Conservation (phyloP, 2,888 invertebrate genomes). For the Galerucella calmariensis region DNA sequence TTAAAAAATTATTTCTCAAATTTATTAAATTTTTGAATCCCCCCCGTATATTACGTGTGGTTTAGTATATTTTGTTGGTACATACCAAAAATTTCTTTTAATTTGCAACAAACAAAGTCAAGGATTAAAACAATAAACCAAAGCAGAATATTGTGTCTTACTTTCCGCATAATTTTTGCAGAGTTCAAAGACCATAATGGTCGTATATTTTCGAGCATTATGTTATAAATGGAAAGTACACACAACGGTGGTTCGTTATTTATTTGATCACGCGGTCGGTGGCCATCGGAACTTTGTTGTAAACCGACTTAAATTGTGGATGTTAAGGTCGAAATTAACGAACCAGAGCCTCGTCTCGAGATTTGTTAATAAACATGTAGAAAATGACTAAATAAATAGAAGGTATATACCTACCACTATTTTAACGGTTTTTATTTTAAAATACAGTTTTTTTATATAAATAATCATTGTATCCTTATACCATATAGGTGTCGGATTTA, state of each 20-base stretch:
- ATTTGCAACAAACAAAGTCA: neutral
- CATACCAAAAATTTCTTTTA: neutral
- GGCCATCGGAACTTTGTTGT: conserved; percentile 36
- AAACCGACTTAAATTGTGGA: conserved; percentile 37
- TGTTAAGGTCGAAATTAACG: conserved; percentile 34
- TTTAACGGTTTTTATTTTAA: too few species aligned
- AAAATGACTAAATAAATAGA: conserved; percentile 26
- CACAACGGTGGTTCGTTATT: conserved; percentile 37
- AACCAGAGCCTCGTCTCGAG: conserved; percentile 15
- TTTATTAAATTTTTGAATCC: too few species aligned
- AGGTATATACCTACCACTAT: neutral
- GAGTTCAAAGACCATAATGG: conserved; percentile 31
- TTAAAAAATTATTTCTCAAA: too few species aligned
- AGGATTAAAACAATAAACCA: neutral
- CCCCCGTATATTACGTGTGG: too few species aligned
- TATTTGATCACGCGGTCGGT: conserved; percentile 38
- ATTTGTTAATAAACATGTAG: conserved; percentile 20
- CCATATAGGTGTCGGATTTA: too few species aligned
- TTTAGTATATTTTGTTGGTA: too few species aligned
- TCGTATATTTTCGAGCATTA: conserved; percentile 37
- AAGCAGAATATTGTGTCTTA: neutral
- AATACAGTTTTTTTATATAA: too few species aligned
- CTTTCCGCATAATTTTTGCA: conserved; percentile 19
- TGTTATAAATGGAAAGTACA: conserved; percentile 26
- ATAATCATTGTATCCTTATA: too few species aligned